A percentile compares a stretch with the other conserved stretches of the same genome.
Evolutionary conservation across 2,113 vertebrate species (phyloP).

Genomic region (Pseudorhombus dupliciocellatus): DNA sequence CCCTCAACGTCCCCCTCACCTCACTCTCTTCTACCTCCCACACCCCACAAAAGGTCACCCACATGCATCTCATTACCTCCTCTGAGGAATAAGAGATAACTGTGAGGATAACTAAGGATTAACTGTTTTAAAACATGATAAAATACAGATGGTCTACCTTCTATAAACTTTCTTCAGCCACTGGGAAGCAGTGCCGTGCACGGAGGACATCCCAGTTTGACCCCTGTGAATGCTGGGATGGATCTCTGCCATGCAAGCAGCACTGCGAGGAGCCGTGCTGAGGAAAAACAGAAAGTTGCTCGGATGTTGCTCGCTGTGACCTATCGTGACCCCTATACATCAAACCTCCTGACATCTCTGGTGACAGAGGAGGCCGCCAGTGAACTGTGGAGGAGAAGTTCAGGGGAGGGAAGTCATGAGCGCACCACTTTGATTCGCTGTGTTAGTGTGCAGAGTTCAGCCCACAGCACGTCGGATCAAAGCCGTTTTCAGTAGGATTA

Average conservation of each 20-base stretch:
- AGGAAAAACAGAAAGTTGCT: constrained; percentile 62
- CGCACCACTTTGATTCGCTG: constrained; percentile 72
- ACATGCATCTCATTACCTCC: constrained; percentile 48
- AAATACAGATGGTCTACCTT: not conserved
- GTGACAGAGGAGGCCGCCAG: constrained; percentile 88
- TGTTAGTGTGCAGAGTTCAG: not conserved
- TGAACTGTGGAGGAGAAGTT: constrained; percentile 87
- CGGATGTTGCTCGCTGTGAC: constrained; percentile 61
- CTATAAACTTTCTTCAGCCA: not conserved
- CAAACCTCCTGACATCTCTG: constrained; percentile 88
- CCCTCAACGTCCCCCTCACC: not conserved
- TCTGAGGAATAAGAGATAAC: constrained; percentile 1
- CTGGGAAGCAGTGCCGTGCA: not conserved
- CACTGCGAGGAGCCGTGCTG: constrained; percentile 10
- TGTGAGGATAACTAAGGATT: constrained; percentile 6
- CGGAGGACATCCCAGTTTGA: constrained; percentile 4
- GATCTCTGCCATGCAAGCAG: constrained; percentile 11
- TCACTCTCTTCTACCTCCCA: not conserved
- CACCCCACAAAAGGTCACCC: constrained; percentile 26
- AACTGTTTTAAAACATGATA: not conserved
- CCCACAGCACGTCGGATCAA: not conserved
- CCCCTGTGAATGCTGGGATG: not conserved
- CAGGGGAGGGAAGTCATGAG: constrained; percentile 88
- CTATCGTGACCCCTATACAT: constrained; percentile 89
- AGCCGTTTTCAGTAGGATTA: not conserved